phyloP scores from a whole-genome alignment of 1,140 invertebrate species.

The Papilio machaon region DNA sequence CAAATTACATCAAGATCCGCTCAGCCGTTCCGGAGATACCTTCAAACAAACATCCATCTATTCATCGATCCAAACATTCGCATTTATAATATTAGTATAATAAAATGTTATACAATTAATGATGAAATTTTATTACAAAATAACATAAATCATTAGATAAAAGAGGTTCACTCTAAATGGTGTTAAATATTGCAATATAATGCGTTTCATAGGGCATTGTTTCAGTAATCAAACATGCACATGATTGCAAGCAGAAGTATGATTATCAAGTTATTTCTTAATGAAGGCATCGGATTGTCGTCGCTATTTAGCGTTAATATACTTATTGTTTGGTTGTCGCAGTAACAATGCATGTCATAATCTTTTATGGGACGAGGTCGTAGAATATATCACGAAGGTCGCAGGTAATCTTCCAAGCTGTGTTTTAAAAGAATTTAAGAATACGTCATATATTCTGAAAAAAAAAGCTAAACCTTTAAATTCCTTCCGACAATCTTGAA shows the following conservation, averaged over 20 bases:
- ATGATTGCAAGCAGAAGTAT: background rate
- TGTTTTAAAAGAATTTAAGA: background rate
- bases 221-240: background rate
- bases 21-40: too few species aligned
- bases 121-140: too few species aligned
- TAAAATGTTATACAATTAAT: too few species aligned
- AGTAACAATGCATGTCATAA: conserved; percentile 5
- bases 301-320: background rate
- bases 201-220: background rate
- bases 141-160: too few species aligned
- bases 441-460: background rate
- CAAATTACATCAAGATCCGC: too few species aligned
- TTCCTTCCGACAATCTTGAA: background rate
- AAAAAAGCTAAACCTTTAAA: background rate
- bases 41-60: too few species aligned
- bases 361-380: conserved; percentile 1
- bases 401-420: background rate
- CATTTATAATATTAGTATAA: too few species aligned
- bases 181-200: background rate
- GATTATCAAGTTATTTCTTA: background rate
- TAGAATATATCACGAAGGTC: background rate
- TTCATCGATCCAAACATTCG: too few species aligned
- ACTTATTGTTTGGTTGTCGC: background rate
- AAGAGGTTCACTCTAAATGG: too few species aligned
- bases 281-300: conserved; percentile 1